Base-by-base conservation (phyloP, 2,888 invertebrate species). In the Apomyelois bistriatella region DNA sequence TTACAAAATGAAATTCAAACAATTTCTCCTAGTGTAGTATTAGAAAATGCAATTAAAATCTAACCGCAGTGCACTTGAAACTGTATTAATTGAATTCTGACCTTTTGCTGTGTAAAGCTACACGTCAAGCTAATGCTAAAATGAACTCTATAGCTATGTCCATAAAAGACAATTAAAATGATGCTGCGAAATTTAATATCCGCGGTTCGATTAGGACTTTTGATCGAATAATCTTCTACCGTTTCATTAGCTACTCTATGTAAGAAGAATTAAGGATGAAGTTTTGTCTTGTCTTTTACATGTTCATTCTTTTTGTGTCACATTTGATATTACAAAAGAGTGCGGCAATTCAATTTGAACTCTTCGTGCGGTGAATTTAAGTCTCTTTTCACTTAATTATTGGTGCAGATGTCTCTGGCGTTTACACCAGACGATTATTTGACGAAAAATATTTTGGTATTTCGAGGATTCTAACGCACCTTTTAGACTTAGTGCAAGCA, bases 11-110 rank as follows among this genome's bases (percentile, higher is more conserved):
- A 30, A 30, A 12, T 43, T 28, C 30, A 12, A 30, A 13, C 30
- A 43, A 30, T 30, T 43, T 43, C 28, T 15, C 43, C n/a, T 30
- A 6, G 12, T 28, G 43, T 30, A 15, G 13, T 43, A 42, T 43
- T 30, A 43, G 30, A 43, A 43, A 43, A 43, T 43, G 43, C 15
- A 43, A 43, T 43, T 43, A 43, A 43, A 43, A 43, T 7, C 30
- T 43, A 43, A 30, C 43, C 30, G 30, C 43, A 43, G 30, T 30
- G 30, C 30, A 9, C 17, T 43, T 12, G 30, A 43, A 43, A 30
- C 43, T 43, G 12, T 10, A 42, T 42, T 42, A 42, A 42, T 42
- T 43, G 13, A 43, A 43, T 43, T 12, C 12, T 40, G 38, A 40
- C 38, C 38, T 38, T 13, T 40, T 8, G 38, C 38, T 15, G 16